Evolutionary conservation across 2,888 invertebrate genomes (phyloP).

Genomic region (Clanis bilineata): DNA sequence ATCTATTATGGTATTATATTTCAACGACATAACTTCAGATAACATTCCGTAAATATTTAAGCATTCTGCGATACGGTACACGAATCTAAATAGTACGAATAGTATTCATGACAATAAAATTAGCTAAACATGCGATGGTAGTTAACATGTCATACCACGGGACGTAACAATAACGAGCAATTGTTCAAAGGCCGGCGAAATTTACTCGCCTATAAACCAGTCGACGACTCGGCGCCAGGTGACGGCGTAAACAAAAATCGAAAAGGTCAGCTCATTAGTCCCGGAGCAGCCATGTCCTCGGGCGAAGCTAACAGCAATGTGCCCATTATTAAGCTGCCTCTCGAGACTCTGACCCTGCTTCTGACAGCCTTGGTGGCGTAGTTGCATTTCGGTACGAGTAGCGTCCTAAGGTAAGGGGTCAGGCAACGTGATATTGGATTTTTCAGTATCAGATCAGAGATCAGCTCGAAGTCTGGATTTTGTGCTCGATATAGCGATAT

Average conservation of each 20-base stretch:
- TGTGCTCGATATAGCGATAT: no score
- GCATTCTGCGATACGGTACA: background rate
- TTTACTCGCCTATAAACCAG: slow-evolving; percentile 5
- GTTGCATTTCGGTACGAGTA: no score
- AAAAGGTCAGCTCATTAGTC: slow-evolving; percentile 22
- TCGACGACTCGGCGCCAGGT: slow-evolving; percentile 40
- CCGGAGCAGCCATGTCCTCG: no score
- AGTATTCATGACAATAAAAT: background rate
- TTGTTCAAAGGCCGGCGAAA: slow-evolving; percentile 16
- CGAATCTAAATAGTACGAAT: background rate
- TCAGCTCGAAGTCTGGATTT: no score
- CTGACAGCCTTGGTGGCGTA: no score
- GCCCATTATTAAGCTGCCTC: no score
- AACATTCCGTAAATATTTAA: background rate
- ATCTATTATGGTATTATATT: no score
- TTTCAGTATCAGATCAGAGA: no score
- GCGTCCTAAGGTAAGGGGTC: no score
- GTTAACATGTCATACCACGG: slow-evolving; percentile 6
- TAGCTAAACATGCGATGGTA: background rate
- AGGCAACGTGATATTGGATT: no score
- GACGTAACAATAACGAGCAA: slow-evolving; percentile 14
- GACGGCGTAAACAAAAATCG: slow-evolving; percentile 32
- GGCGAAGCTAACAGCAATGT: no score
- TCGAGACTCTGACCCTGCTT: no score
- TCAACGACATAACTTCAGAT: background rate